phyloP scores from a whole-genome alignment of 2,797 vertebrate genomes.

The Gobio occitaniae region DNA sequence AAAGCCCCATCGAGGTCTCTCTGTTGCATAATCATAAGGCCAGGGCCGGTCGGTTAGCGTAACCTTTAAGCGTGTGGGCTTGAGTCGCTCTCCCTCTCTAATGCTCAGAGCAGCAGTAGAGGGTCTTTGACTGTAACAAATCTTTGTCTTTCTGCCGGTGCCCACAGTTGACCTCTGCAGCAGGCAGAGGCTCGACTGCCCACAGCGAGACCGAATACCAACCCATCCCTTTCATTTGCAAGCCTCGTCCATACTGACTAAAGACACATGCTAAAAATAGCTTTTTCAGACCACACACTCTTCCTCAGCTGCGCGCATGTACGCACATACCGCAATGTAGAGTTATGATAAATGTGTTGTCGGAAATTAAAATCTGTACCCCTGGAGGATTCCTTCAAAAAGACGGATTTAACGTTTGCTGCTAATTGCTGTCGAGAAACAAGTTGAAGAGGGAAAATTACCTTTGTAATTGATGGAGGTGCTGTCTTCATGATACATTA shows the following conservation, averaged over 20 bases:
- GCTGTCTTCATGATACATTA: constrained; percentile 35
- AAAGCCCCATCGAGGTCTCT: not conserved
- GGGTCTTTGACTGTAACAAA: constrained; percentile 48
- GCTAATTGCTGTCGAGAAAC: constrained; percentile 55
- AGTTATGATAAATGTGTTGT: constrained; percentile 59
- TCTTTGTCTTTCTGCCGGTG: constrained; percentile 36
- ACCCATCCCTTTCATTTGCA: constrained; percentile 36
- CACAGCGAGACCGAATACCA: constrained; percentile 64
- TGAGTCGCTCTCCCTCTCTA: constrained; percentile 30
- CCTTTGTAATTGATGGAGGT: constrained; percentile 54
- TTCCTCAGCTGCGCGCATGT: not conserved
- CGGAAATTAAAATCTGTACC: constrained; percentile 55
- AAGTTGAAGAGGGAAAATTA: constrained; percentile 50
- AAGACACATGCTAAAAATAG: constrained; percentile 71
- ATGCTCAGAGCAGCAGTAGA: constrained; percentile 44
- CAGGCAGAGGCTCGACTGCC: constrained; percentile 48
- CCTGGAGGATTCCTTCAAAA: constrained; percentile 49
- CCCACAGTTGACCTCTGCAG: constrained; percentile 49
- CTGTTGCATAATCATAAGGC: constrained; percentile 6
- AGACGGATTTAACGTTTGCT: constrained; percentile 48
- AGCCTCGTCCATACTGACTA: constrained; percentile 48
- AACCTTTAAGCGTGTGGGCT: constrained; percentile 22
- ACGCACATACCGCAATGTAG: constrained; percentile 17
- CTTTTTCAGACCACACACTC: constrained; percentile 31
- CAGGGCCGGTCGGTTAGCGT: not conserved